Conservation (phyloP, 64 coral and sea anemone genomes). For the Dendronephthya gigantea region DNA sequence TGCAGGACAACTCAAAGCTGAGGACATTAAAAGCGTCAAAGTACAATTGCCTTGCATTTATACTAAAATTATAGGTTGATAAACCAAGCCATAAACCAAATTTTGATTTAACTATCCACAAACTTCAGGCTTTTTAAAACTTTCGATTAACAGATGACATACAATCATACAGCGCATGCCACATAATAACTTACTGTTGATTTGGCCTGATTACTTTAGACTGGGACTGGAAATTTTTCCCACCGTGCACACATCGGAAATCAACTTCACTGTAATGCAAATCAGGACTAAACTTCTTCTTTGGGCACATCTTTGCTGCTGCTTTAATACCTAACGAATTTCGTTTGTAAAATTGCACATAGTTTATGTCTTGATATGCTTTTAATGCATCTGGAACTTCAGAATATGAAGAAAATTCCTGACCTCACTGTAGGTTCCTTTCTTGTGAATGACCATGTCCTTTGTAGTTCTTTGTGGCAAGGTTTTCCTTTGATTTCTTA, state of each 20-base stretch:
- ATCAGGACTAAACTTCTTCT: background rate
- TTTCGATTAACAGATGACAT: too few species aligned
- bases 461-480: too few species aligned
- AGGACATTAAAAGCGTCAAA: too few species aligned
- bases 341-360: background rate
- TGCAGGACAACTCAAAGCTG: background rate
- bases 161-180: too few species aligned
- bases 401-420: background rate
- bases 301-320: background rate
- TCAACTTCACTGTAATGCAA: background rate
- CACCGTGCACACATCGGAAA: background rate
- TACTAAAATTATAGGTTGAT: background rate
- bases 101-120: too few species aligned
- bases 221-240: background rate
- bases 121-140: too few species aligned
- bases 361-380: background rate
- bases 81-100: too few species aligned
- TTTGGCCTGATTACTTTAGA: background rate
- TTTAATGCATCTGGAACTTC: background rate
- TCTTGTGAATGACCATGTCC: too few species aligned
- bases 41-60: background rate
- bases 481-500: too few species aligned
- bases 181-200: background rate
- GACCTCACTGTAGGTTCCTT: too few species aligned
- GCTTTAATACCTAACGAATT: conserved; percentile 3